phyloP scores from a whole-genome alignment of 92 coral and sea anemone species.

The Diadumene lineata region DNA sequence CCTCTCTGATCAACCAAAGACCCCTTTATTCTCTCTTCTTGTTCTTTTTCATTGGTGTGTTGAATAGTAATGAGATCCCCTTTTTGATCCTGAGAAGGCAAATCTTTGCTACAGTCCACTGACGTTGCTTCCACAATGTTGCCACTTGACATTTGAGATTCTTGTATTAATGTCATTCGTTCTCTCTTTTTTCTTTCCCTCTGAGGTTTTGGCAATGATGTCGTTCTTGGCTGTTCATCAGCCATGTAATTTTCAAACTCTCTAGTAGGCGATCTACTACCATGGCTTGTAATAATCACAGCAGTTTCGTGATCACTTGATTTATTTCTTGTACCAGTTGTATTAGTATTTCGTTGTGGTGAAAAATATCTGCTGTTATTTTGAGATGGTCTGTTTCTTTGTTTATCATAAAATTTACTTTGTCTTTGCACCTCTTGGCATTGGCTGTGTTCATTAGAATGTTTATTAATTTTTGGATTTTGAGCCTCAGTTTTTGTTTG shows the following conservation, averaged over 20 bases:
- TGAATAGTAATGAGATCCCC: no score
- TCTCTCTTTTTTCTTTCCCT: conserved; percentile 50
- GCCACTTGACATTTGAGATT: not conserved
- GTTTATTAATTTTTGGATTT: not conserved
- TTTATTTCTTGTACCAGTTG: not conserved
- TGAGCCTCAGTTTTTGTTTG: not conserved
- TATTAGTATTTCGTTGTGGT: not conserved
- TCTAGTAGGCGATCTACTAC: conserved; percentile 39
- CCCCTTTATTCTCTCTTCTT: no score
- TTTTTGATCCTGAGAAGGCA: no score
- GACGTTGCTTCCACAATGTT: not conserved
- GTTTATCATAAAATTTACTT: no score
- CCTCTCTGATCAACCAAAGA: no score
- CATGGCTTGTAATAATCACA: conserved; percentile 23
- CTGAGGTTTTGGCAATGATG: conserved; percentile 57
- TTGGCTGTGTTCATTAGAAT: not conserved
- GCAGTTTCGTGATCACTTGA: not conserved
- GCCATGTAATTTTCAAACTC: conserved; percentile 2
- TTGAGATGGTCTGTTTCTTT: no score
- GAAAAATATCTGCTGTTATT: no score
- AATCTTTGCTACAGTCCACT: no score
- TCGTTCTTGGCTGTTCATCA: conserved; percentile 11
- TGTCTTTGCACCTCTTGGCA: no score
- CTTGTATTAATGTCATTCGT: conserved; percentile 12
- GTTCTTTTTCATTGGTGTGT: no score